phyloP scores from a whole-genome alignment of 2,888 invertebrate species.

The Lasioglossum leucozonium region DNA sequence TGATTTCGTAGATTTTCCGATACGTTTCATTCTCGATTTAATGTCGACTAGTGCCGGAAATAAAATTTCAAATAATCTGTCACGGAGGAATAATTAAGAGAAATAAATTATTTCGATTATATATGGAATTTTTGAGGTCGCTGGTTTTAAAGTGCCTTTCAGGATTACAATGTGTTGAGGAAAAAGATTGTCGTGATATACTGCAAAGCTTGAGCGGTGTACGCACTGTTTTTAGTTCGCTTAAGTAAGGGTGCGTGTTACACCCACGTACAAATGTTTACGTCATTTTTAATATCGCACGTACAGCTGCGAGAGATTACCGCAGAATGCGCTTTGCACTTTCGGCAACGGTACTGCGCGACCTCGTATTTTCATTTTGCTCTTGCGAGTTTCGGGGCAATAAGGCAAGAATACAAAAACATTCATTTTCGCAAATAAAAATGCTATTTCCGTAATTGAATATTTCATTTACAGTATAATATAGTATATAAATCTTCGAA shows the following conservation, averaged over 20 bases:
- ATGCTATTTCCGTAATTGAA: too few relatives aligned
- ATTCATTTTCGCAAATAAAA: not conserved
- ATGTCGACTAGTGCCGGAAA: too few relatives aligned
- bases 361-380: not conserved
- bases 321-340: not conserved
- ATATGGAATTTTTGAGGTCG: not conserved
- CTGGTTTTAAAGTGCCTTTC: not conserved
- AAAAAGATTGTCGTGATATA: not conserved
- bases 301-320: not conserved
- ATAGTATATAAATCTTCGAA: too few relatives aligned
- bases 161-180: not conserved
- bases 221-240: not conserved
- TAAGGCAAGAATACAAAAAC: not conserved
- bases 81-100: not conserved
- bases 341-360: not conserved
- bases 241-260: not conserved
- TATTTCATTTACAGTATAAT: too few relatives aligned
- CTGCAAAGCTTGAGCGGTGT: not conserved
- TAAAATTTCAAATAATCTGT: too few relatives aligned
- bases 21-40: too few relatives aligned
- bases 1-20: too few relatives aligned
- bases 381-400: not conserved
- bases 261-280: not conserved
- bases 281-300: not conserved
- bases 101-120: not conserved